Evolutionary conservation across 2,888 invertebrate genomes (phyloP).

Genomic region (Vandiemenella viatica): DNA sequence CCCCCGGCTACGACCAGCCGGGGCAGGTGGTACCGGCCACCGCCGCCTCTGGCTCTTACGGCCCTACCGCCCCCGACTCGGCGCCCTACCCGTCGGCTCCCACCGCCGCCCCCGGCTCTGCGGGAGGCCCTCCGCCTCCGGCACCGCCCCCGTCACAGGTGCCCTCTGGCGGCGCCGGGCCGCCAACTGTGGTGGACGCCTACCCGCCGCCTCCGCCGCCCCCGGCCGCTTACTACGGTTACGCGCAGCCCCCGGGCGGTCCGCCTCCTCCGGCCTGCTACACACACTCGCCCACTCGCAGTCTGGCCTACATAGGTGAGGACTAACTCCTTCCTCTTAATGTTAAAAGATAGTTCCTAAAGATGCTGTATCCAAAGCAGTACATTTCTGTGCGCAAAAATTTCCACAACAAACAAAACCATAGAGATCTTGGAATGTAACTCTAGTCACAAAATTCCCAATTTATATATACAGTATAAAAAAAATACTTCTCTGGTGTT

Average conservation of each 20-base stretch:
- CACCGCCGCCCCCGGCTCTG: conserved; percentile 16
- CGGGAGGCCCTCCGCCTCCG: conserved; percentile 25
- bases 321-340: background rate
- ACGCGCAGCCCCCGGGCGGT: conserved; percentile 28
- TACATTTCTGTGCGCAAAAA: too few relatives aligned
- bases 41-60: conserved; percentile 25
- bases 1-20: conserved; percentile 17
- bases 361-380: too few relatives aligned
- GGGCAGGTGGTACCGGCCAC: conserved; percentile 30
- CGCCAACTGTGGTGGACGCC: conserved; percentile 24
- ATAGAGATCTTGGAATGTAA: too few relatives aligned
- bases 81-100: conserved; percentile 26
- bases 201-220: conserved; percentile 13
- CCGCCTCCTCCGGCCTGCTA: conserved; percentile 41
- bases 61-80: conserved; percentile 29
- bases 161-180: conserved; percentile 14
- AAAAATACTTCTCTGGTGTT: too few relatives aligned
- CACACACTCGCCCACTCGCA: conserved; percentile 40
- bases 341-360: too few relatives aligned
- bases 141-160: conserved; percentile 14
- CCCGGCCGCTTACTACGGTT: conserved; percentile 28
- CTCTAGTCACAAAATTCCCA: too few relatives aligned
- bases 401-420: too few relatives aligned
- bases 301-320: conserved; percentile 48
- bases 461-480: too few relatives aligned